Conservation (phyloP, 2,797 vertebrate species). For the Gymnodraco acuticeps region DNA sequence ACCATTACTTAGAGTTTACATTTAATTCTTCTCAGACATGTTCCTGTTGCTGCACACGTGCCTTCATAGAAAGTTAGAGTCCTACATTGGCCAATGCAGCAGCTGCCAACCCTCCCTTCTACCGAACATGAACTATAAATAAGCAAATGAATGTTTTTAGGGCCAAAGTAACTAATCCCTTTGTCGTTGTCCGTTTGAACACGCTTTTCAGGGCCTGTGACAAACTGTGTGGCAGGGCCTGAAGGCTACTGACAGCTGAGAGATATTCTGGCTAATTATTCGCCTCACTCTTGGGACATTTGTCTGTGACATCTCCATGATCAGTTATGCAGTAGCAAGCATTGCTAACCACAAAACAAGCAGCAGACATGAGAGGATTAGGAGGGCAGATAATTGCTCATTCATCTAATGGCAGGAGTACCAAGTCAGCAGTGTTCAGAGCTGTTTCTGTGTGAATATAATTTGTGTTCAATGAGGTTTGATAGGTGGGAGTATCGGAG, state of each 20-base stretch:
- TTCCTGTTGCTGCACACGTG: slow-evolving; percentile 22
- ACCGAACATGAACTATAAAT: slow-evolving; percentile 84
- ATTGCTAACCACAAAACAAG: slow-evolving; percentile 69
- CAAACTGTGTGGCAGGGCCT: slow-evolving; percentile 87
- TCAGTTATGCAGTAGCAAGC: slow-evolving; percentile 68
- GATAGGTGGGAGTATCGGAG: slow-evolving; percentile 20
- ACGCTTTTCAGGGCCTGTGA: slow-evolving; percentile 90
- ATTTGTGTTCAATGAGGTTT: slow-evolving; percentile 51
- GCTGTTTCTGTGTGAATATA: slow-evolving; percentile 31
- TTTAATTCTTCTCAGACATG: slow-evolving; percentile 21
- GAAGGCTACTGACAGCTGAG: slow-evolving; percentile 93
- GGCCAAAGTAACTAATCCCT: slow-evolving; percentile 89
- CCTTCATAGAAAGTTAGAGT: slow-evolving; percentile 18
- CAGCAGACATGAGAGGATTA: slow-evolving; percentile 59
- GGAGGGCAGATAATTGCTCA: slow-evolving; percentile 52
- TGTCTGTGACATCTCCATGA: slow-evolving; percentile 82
- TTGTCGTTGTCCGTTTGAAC: slow-evolving; percentile 90
- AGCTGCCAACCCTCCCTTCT: slow-evolving; percentile 68
- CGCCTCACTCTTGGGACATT: slow-evolving; percentile 75
- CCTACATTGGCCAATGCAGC: slow-evolving; percentile 52
- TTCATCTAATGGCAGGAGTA: slow-evolving; percentile 71
- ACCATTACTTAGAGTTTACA: slow-evolving; percentile 1
- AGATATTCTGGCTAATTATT: slow-evolving; percentile 87
- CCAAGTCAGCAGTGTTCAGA: slow-evolving; percentile 60
- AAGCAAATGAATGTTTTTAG: slow-evolving; percentile 84